A percentile compares a stretch with the other conserved stretches of the same genome.
phyloP scores from a whole-genome alignment of 2,888 invertebrate genomes.

The Lasioglossum villosulum region DNA sequence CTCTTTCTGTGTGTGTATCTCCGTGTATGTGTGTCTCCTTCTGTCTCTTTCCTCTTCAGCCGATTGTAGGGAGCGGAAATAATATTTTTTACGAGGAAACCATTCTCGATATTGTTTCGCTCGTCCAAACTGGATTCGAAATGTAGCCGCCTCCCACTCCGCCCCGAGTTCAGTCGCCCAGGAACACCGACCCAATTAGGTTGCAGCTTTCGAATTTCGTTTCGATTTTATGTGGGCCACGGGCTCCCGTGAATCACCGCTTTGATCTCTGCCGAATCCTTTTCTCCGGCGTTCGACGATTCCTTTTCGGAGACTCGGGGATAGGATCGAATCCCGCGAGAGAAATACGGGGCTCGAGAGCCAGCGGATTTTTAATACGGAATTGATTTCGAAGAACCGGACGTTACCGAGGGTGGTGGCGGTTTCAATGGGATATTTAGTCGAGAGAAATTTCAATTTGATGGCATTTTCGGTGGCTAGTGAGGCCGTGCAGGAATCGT shows the following conservation, averaged over 20 bases:
- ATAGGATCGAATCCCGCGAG: neutral
- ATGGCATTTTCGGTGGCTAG: neutral
- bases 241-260: neutral
- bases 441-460: neutral
- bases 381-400: neutral
- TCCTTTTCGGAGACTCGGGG: neutral
- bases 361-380: slow-evolving; percentile 6
- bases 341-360: neutral
- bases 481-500: neutral
- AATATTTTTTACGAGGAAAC: slow-evolving; percentile 23
- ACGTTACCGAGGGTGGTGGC: neutral
- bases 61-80: neutral
- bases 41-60: neutral
- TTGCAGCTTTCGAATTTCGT: neutral
- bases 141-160: neutral
- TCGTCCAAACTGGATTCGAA: neutral
- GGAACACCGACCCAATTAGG: neutral
- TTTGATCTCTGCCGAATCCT: neutral
- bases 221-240: neutral
- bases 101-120: neutral
- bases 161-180: neutral
- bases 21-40: too few relatives aligned
- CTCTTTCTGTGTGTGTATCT: too few relatives aligned
- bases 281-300: neutral
- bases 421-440: neutral